A percentile compares a stretch with the other conserved stretches of the same genome.
phyloP scores from a whole-genome alignment of 2,113 vertebrate species.

The Festucalex cinctus region DNA sequence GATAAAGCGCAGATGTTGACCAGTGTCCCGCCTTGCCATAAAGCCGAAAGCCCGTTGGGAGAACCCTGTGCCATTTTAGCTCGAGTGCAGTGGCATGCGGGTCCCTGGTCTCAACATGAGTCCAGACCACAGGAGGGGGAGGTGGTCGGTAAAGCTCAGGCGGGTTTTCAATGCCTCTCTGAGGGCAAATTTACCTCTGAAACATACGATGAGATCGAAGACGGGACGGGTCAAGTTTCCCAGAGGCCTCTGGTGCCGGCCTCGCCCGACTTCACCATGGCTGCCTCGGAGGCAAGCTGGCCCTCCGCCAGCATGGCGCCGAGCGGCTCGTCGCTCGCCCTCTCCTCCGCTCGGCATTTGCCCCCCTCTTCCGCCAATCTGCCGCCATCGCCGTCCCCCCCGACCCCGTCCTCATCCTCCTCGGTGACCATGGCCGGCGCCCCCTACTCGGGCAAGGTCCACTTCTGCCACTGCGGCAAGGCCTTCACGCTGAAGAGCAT shows the following conservation, averaged over 20 bases:
- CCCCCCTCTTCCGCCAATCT: constrained; percentile 52
- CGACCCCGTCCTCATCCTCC: constrained; percentile 66
- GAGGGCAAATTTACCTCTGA: constrained; percentile 52
- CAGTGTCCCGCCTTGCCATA: constrained; percentile 6
- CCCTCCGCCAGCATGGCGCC: constrained; percentile 30
- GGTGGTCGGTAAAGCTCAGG: constrained; percentile 42
- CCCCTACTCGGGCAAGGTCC: constrained; percentile 70
- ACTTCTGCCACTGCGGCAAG: constrained; percentile 80
- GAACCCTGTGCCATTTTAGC: constrained; percentile 29
- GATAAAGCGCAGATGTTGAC: constrained; percentile 39
- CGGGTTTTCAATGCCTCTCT: constrained; percentile 59
- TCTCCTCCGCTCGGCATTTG: constrained; percentile 45
- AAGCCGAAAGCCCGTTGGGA: constrained; percentile 13
- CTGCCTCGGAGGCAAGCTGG: constrained; percentile 58
- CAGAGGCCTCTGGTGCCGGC: constrained; percentile 66
- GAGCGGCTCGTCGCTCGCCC: constrained; percentile 23
- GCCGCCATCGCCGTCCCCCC: constrained; percentile 52
- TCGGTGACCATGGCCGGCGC: constrained; percentile 60
- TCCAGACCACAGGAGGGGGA: constrained; percentile 40
- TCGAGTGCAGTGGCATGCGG: constrained; percentile 58
- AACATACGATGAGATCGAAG: constrained; percentile 72
- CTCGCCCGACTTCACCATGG: constrained; percentile 64
- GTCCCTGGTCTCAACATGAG: constrained; percentile 56
- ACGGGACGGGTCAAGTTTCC: constrained; percentile 73
- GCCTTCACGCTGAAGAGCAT: constrained; percentile 79